Percentiles rank a stretch among this genome's conserved stretches.
phyloP scores from a whole-genome alignment of 2,797 vertebrate genomes.

The Furcifer pardalis region DNA sequence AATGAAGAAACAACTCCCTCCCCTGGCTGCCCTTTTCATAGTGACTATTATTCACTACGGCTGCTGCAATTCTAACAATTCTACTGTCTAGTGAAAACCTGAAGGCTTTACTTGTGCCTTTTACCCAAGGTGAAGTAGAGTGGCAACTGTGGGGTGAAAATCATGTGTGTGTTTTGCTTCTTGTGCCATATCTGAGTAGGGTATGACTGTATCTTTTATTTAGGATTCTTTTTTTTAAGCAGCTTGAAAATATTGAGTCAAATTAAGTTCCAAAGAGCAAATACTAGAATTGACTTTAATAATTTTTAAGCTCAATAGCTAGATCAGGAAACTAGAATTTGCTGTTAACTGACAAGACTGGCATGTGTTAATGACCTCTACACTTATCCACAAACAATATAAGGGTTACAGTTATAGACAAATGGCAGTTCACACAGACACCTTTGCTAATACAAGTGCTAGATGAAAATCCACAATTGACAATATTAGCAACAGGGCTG shows the following conservation, averaged over 20 bases:
- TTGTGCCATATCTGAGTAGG: no score
- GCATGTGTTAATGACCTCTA: neutral
- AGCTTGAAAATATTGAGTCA: neutral
- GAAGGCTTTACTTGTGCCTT: no score
- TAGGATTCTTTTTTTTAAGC: neutral
- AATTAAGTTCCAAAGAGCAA: neutral
- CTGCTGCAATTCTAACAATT: no score
- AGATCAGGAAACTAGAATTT: neutral
- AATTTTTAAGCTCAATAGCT: neutral
- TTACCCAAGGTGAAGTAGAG: no score
- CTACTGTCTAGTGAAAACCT: no score
- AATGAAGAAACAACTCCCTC: no score
- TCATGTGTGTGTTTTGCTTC: no score
- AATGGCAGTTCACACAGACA: neutral
- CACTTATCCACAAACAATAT: neutral
- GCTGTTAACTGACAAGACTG: neutral
- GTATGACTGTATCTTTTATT: neutral
- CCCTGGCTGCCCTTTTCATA: no score
- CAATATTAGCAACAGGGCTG: slow-evolving; percentile 16
- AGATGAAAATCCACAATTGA: neutral
- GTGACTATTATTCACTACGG: no score
- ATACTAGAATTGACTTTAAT: neutral
- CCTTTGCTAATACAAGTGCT: neutral
- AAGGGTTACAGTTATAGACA: neutral
- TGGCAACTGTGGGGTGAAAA: no score